Conservation (phyloP, 1,140 invertebrate species). For the Drosophila kepulauana region DNA sequence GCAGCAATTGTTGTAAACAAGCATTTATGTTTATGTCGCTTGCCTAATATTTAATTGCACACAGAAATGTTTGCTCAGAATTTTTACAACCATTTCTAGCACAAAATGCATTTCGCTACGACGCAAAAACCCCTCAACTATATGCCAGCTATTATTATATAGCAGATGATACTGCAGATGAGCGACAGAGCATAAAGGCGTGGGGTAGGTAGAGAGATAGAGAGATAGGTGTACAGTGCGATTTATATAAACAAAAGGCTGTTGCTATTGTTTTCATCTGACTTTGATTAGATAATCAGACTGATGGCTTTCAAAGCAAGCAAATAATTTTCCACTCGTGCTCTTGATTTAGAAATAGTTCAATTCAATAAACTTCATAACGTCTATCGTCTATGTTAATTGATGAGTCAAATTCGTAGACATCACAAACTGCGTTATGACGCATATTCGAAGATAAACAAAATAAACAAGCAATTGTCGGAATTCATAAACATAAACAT, state of each 20-base stretch:
- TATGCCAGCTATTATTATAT: slow-evolving; percentile 42
- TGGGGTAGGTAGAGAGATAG: neutral
- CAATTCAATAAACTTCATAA: neutral
- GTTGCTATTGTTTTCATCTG: slow-evolving; percentile 31
- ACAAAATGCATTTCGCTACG: slow-evolving; percentile 28
- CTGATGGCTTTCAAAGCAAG: neutral
- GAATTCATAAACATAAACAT: neutral
- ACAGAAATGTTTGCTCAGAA: slow-evolving; percentile 23
- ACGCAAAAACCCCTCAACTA: slow-evolving; percentile 42
- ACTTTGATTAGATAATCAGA: slow-evolving; percentile 25
- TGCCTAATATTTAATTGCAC: slow-evolving; percentile 30
- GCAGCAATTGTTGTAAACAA: slow-evolving; percentile 37
- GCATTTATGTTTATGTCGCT: slow-evolving; percentile 37
- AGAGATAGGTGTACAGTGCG: neutral
- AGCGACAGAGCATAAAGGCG: slow-evolving; percentile 16
- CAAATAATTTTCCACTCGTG: slow-evolving; percentile 10
- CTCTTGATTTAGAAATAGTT: neutral
- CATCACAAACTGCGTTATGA: slow-evolving; percentile 1
- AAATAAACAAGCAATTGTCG: slow-evolving; percentile 15
- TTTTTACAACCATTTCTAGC: slow-evolving; percentile 30
- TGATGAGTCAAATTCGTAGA: slow-evolving; percentile 15
- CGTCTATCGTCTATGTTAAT: slow-evolving; percentile 12
- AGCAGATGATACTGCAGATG: slow-evolving; percentile 36
- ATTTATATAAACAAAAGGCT: slow-evolving; percentile 25
- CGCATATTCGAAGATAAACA: neutral